A percentile compares a stretch with the other conserved stretches of the same genome.
Evolutionary conservation across 2,888 invertebrate genomes (phyloP).

Genomic region (Stenodera caucasica): DNA sequence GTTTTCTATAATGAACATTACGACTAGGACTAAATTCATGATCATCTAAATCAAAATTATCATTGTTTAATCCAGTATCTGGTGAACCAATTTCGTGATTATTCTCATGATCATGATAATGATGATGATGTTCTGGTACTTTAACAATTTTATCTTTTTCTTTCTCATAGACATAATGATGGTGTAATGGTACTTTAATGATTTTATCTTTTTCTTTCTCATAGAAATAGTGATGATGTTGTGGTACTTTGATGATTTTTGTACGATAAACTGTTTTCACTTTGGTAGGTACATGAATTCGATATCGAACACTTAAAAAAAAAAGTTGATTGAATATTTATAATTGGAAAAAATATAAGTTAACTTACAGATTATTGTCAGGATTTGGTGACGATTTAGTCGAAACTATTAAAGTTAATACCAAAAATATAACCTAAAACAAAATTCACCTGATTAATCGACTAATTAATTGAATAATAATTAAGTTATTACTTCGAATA

Average conservation of each 20-base stretch:
- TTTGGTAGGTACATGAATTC: constrained; percentile 51
- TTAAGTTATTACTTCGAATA: constrained; percentile 11
- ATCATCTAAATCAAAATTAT: not conserved
- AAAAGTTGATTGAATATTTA: not conserved
- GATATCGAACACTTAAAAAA: constrained; percentile 46
- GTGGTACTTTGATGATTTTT: constrained; percentile 51
- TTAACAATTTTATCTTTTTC: constrained; percentile 42
- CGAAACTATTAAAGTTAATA: constrained; percentile 9
- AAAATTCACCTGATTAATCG: not conserved
- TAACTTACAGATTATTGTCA: constrained; percentile 15
- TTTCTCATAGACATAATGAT: constrained; percentile 50
- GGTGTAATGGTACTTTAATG: constrained; percentile 44
- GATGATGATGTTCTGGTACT: constrained; percentile 31
- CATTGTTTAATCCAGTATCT: too few relatives aligned
- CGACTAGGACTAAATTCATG: constrained; percentile 2
- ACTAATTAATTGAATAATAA: not conserved
- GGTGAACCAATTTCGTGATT: too few relatives aligned
- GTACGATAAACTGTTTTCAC: constrained; percentile 51
- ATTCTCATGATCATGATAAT: constrained; percentile 24
- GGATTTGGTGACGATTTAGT: constrained; percentile 4
- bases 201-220: constrained; percentile 47
- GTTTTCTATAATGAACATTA: constrained; percentile 2
- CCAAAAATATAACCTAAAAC: constrained; percentile 16
- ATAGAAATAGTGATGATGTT: constrained; percentile 52
- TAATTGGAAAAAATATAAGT: not conserved